A percentile compares a stretch with the other conserved stretches of the same genome.
phyloP scores from a whole-genome alignment of 2,113 vertebrate genomes.

The Paramormyrops kingsleyae region DNA sequence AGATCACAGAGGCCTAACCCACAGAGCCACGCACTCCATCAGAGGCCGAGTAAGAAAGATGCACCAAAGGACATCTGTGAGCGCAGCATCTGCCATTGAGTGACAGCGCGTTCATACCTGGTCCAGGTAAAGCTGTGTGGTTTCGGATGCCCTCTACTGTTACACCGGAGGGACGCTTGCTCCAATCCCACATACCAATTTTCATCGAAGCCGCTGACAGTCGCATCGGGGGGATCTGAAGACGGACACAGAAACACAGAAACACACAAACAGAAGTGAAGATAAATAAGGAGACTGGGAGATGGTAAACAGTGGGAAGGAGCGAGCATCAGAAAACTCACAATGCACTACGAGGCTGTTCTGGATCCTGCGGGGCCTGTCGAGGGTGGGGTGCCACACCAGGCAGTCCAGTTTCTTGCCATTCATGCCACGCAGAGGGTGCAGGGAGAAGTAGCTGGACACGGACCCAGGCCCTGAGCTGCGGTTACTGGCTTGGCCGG shows the following conservation, averaged over 20 bases:
- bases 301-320: background rate
- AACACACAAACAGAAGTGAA: background rate
- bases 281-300: background rate
- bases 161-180: constrained; percentile 48
- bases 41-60: background rate
- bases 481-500: constrained; percentile 52
- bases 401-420: constrained; percentile 77
- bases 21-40: background rate
- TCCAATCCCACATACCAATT: constrained; percentile 51
- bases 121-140: constrained; percentile 73
- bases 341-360: constrained; percentile 74
- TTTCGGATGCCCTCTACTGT: constrained; percentile 71
- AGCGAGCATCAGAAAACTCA: constrained; percentile 44
- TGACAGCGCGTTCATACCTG: constrained; percentile 52
- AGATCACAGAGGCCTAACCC: background rate
- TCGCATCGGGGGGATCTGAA: constrained; percentile 54
- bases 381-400: constrained; percentile 68
- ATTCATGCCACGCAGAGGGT: constrained; percentile 76
- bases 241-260: constrained; percentile 28
- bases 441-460: constrained; percentile 69
- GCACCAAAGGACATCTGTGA: background rate
- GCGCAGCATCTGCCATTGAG: background rate
- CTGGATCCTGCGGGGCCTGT: constrained; percentile 57
- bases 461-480: constrained; percentile 57
- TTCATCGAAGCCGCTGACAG: constrained; percentile 44